Base-by-base conservation (phyloP, 2,113 vertebrate genomes). In the Cyphomyrus discorhynchus region DNA sequence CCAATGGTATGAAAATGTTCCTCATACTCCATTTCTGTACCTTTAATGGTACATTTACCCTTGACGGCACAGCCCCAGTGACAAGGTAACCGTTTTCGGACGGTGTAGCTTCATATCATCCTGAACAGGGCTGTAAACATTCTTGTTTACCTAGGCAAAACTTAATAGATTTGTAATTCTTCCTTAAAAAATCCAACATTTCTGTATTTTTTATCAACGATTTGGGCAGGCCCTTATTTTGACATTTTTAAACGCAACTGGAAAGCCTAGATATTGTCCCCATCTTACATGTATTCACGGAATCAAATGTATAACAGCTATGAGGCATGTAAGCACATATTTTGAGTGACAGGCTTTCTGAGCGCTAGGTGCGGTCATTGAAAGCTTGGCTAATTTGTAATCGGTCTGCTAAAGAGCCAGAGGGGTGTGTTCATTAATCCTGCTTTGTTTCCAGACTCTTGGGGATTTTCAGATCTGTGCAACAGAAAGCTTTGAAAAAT, bases 331-430 rank as follows among this genome's bases (percentile, higher is more conserved):
- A 91, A 93, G 92, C 70, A 89, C 88, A 90, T 83, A 49, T 87
- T 80, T 53, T 83, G 83, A 82, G 89, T 89, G 46, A 46, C 19
- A 17, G 89, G 89, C 92, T 91, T 90, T 93, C 86, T 87, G 91
- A 92, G 90, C 90, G 24, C 85, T 87, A 93, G 94, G 94, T 91
- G 94, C 6, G 91, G 93, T 91, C 92, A 92, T 50, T 83, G 46
- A 39, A 9, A 90, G 87, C 89, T 89, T 94, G 92, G 87, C 88
- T 91, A 91, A 93, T 90, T 88, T 90, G 50, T n/a, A 85, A 47
- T 56, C 66, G 27, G 83, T 35, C 89, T 84, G 53, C 88, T 24
- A 27, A 66, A 62, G 35, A 66, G 87, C 42, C 56, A 88, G 46
- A 49, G 21, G 77, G 90, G 89, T 62, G 90, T 90, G 91, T 90